Base-by-base conservation (phyloP, 2,888 invertebrate species). In the Myopa testacea region DNA sequence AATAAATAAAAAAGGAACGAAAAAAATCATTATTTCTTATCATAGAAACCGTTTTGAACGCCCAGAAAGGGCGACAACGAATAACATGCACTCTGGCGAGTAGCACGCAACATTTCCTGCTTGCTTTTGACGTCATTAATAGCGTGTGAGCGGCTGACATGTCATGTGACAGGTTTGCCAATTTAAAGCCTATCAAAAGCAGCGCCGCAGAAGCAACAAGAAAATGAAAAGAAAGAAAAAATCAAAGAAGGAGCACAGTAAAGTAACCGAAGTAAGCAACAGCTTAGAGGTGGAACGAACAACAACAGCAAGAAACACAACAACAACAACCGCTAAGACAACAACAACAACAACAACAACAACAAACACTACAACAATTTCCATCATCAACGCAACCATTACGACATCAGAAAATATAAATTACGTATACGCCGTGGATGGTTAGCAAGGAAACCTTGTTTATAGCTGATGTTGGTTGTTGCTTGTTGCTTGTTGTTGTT, bases 351-450 rank as follows among this genome's bases (percentile, higher is more conserved):
- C 65, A 67, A 40, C 67, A 40, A 67, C 67, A 37, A 26, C 60
- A 26, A 60, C 60, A 26, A 10, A n/a, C n/a, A n/a, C 60, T 19
- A 60, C n/a, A n/a, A n/a, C 37, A 14, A 52, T n/a, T 4, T 14
- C 10, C 16, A 55, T 55, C n/a, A 55, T 55, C 12, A 10, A 34
- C 70, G 40, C n/a, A n/a, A 40, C 40, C 38, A 67, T 67, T 38
- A n/a, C 40, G 16, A 40, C 40, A 52, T 34, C 34, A 26, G 52
- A 26, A 52, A 52, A 70, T 52, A 70, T 70, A 70, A 70, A 70
- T 70, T 70, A 70, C 70, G 70, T 70, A 70, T 70, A 55, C 70
- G 70, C 70, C 70, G 34, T 16, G 70, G 52, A 52, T 55, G 34
- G 19, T 50, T n/a, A 19, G 40, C 55, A 55, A 12, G 16, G 16